phyloP scores from a whole-genome alignment of 2,888 invertebrate species.

The Hermaeophaga mercurialis region DNA sequence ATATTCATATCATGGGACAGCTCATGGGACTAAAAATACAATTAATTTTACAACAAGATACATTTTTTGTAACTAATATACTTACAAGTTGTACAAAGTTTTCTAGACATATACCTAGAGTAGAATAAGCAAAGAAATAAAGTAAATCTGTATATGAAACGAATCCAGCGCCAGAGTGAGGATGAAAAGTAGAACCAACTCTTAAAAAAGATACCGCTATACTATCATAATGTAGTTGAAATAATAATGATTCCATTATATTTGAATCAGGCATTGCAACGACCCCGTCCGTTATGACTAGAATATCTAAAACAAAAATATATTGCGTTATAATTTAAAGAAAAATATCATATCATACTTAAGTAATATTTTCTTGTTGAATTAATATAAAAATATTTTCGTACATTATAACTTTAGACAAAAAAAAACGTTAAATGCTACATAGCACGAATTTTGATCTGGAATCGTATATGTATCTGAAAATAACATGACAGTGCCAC shows the following conservation, averaged over 20 bases:
- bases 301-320: slow-evolving; percentile 63
- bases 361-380: not conserved
- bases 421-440: too few relatives aligned
- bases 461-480: too few relatives aligned
- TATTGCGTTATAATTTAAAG: slow-evolving; percentile 8
- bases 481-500: too few relatives aligned
- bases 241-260: slow-evolving; percentile 72
- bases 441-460: too few relatives aligned
- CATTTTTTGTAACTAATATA: slow-evolving; percentile 28
- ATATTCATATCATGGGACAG: slow-evolving; percentile 51
- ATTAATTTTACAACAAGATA: not conserved
- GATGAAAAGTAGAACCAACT: slow-evolving; percentile 69
- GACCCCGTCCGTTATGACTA: slow-evolving; percentile 77
- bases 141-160: slow-evolving; percentile 76
- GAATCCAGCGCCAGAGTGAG: slow-evolving; percentile 69
- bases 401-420: too few relatives aligned
- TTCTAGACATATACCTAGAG: slow-evolving; percentile 72
- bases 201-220: slow-evolving; percentile 78
- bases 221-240: slow-evolving; percentile 73
- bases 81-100: slow-evolving; percentile 61
- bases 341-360: slow-evolving; percentile 1
- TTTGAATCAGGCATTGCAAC: slow-evolving; percentile 73
- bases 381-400: too few relatives aligned
- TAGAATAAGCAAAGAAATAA: slow-evolving; percentile 75
- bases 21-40: slow-evolving; percentile 47